Conservation (phyloP, 2,113 vertebrate genomes). For the Dolichotis patagonum region DNA sequence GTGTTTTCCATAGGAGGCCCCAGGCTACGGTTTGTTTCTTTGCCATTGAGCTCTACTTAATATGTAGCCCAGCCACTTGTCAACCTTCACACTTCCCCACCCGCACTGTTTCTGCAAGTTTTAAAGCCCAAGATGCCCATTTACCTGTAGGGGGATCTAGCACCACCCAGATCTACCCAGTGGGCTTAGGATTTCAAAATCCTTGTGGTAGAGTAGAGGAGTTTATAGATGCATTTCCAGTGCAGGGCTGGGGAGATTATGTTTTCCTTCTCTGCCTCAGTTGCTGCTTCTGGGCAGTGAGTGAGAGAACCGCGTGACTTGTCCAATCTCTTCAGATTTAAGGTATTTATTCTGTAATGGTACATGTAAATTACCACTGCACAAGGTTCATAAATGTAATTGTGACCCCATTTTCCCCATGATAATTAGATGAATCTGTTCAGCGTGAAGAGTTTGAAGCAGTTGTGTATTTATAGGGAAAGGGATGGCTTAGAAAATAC, state of each 20-base stretch:
- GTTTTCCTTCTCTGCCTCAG: not conserved
- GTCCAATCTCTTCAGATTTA: not conserved
- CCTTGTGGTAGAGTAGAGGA: not conserved
- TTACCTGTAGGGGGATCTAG: not conserved
- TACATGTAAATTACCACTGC: not conserved
- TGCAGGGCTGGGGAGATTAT: not conserved
- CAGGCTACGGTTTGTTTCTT: not conserved
- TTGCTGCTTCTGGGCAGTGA: not conserved
- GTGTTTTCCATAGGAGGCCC: not conserved
- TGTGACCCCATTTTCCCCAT: not conserved
- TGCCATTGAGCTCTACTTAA: not conserved
- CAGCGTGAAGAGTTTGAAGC: not conserved
- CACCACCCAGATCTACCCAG: not conserved
- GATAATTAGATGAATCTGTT: not conserved
- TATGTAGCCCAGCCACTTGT: not conserved
- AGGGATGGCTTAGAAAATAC: not conserved
- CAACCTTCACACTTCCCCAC: not conserved
- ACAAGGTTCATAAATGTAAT: not conserved
- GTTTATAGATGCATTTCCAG: not conserved
- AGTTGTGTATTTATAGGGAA: not conserved
- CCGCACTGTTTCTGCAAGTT: not conserved
- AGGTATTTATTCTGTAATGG: not conserved
- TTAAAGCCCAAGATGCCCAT: not conserved
- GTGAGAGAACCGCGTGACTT: not conserved
- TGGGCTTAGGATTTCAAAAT: not conserved